Conservation (phyloP, 2,113 vertebrate species). For the Microtus montanus region DNA sequence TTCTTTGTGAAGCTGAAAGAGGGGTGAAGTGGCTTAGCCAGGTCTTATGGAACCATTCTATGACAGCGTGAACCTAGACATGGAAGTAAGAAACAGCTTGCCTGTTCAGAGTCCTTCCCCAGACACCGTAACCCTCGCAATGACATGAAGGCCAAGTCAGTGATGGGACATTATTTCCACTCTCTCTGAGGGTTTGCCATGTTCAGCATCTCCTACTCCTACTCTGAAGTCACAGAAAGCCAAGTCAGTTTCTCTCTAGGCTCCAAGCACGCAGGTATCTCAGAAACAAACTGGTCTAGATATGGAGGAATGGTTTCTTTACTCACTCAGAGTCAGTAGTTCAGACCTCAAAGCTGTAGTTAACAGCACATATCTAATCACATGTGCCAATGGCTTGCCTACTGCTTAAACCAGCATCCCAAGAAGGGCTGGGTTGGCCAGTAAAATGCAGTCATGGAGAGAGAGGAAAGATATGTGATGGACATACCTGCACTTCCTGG, state of each 20-base stretch:
- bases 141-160: neutral
- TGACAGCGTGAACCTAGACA: neutral
- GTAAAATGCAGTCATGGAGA: neutral
- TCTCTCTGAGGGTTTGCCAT: neutral
- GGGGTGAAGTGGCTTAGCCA: neutral
- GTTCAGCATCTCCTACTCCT: neutral
- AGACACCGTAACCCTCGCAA: neutral
- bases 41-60: neutral
- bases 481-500: conserved; percentile 85
- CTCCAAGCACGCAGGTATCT: neutral
- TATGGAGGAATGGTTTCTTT: neutral
- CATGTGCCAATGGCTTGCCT: neutral
- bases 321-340: neutral
- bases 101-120: neutral
- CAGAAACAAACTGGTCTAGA: neutral
- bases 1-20: neutral
- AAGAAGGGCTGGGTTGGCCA: neutral
- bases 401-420: neutral
- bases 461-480: rapidly evolving
- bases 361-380: neutral
- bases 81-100: neutral
- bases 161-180: neutral
- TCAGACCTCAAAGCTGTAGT: neutral
- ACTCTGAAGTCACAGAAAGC: neutral
- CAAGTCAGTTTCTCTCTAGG: neutral